Conservation (phyloP, 2,113 vertebrate genomes). For the Anhinga anhinga region DNA sequence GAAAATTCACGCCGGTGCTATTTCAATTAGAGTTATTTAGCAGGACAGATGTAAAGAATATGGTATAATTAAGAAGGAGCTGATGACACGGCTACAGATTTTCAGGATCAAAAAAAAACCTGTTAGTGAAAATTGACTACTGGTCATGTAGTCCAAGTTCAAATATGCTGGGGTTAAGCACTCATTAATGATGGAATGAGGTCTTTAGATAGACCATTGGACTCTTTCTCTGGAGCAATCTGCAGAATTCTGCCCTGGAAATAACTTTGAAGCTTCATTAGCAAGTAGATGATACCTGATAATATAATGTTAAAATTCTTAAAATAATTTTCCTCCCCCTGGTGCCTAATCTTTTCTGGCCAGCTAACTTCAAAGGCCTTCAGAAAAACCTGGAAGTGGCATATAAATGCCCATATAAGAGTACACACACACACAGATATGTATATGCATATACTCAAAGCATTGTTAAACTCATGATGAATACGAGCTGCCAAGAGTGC, state of each 20-base stretch:
- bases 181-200: slow-evolving; percentile 49
- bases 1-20: slow-evolving; percentile 97
- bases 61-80: slow-evolving; percentile 91
- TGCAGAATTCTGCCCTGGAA: slow-evolving; percentile 42
- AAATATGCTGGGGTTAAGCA: slow-evolving; percentile 50
- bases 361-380: slow-evolving; percentile 39
- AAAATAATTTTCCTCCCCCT: slow-evolving; percentile 44
- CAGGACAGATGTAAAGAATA: slow-evolving; percentile 99
- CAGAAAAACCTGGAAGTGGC: slow-evolving; percentile 11
- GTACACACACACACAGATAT: neutral
- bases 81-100: slow-evolving; percentile 80
- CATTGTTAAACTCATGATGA: slow-evolving; percentile 6
- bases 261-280: slow-evolving; percentile 78
- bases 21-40: slow-evolving; percentile 99
- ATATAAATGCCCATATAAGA: neutral
- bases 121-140: slow-evolving; percentile 59
- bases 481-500: neutral
- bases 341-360: slow-evolving; percentile 19
- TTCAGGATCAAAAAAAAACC: slow-evolving; percentile 75
- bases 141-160: slow-evolving; percentile 60
- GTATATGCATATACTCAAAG: neutral
- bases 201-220: neutral
- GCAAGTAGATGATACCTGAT: slow-evolving; percentile 62
- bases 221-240: slow-evolving; percentile 61
- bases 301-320: slow-evolving; percentile 46